Percentiles rank a stretch among this genome's conserved stretches.
Conservation (phyloP, 2,113 vertebrate species). For the Cinclus cinclus region DNA sequence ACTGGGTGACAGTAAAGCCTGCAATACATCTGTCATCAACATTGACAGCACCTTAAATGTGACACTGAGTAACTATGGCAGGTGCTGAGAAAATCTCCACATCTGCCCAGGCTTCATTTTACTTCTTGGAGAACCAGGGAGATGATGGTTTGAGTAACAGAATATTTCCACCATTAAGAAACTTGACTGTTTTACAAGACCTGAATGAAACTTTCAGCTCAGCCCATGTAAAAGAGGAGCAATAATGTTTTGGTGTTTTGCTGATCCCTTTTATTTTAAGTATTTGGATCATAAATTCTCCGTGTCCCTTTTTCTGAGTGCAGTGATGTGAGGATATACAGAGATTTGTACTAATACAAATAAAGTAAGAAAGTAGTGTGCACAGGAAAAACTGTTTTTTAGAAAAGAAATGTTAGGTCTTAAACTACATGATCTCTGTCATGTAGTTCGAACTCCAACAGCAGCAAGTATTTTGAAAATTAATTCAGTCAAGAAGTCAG, state of each 20-base stretch:
- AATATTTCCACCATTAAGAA: neutral
- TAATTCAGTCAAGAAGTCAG: neutral
- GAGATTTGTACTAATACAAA: neutral
- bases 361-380: neutral
- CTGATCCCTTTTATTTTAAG: neutral
- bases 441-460: neutral
- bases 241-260: neutral
- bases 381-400: neutral
- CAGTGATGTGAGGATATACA: neutral
- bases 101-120: neutral
- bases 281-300: neutral
- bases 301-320: neutral
- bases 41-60: neutral
- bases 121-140: neutral
- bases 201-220: neutral
- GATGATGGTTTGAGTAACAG: neutral
- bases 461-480: neutral
- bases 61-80: accelerated
- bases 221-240: neutral
- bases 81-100: neutral
- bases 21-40: neutral
- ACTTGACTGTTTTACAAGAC: neutral
- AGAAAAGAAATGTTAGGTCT: neutral
- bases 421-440: neutral
- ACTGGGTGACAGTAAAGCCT: neutral